Percentiles rank a stretch among this genome's conserved stretches.
Evolutionary conservation across 2,113 vertebrate genomes (phyloP).

Genomic region (Ifrita kowaldi): DNA sequence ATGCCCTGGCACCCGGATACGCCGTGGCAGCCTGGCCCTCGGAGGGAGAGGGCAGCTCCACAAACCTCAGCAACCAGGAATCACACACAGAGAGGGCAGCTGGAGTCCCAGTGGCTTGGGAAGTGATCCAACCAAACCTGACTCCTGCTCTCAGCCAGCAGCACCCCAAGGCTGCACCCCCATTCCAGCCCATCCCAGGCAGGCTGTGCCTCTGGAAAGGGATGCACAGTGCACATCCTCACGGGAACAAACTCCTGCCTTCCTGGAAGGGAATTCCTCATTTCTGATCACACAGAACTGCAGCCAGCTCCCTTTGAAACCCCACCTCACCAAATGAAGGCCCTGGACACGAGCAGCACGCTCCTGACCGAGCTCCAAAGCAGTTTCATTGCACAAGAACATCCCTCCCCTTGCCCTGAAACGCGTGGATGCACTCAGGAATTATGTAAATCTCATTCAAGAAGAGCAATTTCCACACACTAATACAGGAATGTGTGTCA

Average conservation of each 20-base stretch:
- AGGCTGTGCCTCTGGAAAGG: neutral
- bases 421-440: neutral
- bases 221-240: neutral
- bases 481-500: neutral
- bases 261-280: accelerated
- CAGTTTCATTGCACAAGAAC: neutral
- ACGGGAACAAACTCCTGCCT: neutral
- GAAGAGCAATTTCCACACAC: neutral
- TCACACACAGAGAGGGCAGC: neutral
- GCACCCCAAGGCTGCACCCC: neutral
- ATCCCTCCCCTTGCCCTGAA: neutral
- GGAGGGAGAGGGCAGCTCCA: neutral
- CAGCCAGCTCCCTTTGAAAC: neutral
- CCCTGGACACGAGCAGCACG: neutral
- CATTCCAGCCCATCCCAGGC: neutral
- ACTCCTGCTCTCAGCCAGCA: neutral
- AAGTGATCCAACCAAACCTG: neutral
- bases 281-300: neutral
- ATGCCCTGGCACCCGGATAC: neutral
- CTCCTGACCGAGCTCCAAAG: neutral
- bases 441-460: neutral
- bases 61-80: neutral
- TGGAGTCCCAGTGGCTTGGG: accelerated
- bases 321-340: neutral
- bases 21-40: neutral